Evolutionary conservation across 2,888 invertebrate genomes (phyloP), one percentile per base, ranked within the genome.

Genomic region (Masnerella sp.): DNA sequence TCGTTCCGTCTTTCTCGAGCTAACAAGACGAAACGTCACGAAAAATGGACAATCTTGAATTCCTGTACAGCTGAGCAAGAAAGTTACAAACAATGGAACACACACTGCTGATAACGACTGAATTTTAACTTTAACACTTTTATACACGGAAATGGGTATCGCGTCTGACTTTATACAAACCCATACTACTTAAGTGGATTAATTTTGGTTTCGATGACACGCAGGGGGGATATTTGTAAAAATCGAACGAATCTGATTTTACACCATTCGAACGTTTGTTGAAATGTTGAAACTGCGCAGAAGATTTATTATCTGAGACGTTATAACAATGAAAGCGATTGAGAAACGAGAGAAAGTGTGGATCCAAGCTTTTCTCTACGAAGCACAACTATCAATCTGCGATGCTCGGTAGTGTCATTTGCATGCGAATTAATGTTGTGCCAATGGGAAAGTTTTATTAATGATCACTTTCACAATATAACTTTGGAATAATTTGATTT

Each of bases 231-330:
- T 17, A 9, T 9, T 5, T 28, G 28, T 14, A 45, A 45, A 15
- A 47, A 47, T 54, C 14, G 5, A 59, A 17, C 38, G 42, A 20
- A 62, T 11, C 7, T 25, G 36, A 15, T 64, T 36, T 45, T 45
- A 28, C 45, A 54, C 42, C 18, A n/a, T 40, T 49, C 15, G 32
- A 64, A 54, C 36, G 28, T 64, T 28, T 54, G 54, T 54, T 54
- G 38, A 54, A 65, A 47, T 64, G 65, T 65, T 65, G 28, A 54
- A 54, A 47, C 9, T 65, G 47, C 54, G 54, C 65, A 65, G 47
- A 54, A 43, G 28, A 65, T 47, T 54, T 65, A 45, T 54, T 54
- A 65, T 15, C 38, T 11, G 8, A 28, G 43, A 30, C 25, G 61
- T 59, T 59, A 62, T 43, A 18, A 32, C 51, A 42, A 52, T 61